These are phyloP conservation scores for Anoplolepis gracilipes DNA, from an alignment of 1,140 invertebrate genomes.

Conservation along the genomic window DNA sequence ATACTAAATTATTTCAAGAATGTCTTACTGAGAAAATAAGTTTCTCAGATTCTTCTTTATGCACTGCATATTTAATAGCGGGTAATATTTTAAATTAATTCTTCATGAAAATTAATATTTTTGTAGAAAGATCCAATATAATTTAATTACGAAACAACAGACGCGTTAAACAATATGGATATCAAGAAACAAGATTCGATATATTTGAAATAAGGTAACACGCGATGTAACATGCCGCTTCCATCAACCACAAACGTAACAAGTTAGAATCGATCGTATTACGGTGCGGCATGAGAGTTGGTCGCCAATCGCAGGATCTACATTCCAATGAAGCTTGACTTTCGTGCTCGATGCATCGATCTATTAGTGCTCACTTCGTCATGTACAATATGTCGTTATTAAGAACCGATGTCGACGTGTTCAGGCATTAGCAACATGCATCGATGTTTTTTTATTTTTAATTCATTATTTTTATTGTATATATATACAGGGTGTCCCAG, in stretches of 20 bases:
- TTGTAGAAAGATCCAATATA: background rate
- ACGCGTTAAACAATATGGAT: background rate
- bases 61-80: too few species aligned
- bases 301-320: constrained; percentile 27
- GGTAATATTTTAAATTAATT: background rate
- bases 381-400: constrained; percentile 39
- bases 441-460: background rate
- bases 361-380: constrained; percentile 29
- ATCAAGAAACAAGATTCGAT: background rate
- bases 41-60: background rate
- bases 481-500: too few species aligned
- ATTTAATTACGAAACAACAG: too few species aligned
- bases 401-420: background rate
- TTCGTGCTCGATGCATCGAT: constrained; percentile 37
- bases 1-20: constrained; percentile 18
- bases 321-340: constrained; percentile 34
- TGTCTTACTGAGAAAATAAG: background rate
- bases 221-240: background rate
- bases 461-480: background rate
- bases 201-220: background rate
- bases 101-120: background rate
- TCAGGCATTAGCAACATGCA: constrained; percentile 15
- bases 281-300: constrained; percentile 6
- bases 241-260: background rate
- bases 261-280: constrained; percentile 34